These are phyloP conservation scores for Conistra vaccinii DNA, from an alignment of 2,888 invertebrate species.

Conservation along the genomic window DNA sequence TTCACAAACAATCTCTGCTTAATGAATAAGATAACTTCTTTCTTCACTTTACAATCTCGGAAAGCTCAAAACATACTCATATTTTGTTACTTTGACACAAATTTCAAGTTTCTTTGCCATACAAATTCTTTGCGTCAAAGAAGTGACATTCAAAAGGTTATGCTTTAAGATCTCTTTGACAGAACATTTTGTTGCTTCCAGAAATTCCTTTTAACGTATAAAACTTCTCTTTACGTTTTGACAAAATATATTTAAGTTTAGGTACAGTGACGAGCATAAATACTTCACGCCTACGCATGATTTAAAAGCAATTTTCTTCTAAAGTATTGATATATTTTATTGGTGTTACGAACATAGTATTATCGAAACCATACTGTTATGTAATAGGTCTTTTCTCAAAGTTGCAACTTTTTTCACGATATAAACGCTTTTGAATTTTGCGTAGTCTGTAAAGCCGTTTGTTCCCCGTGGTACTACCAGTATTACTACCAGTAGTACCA, in stretches of 20 bases:
- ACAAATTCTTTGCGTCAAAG: slow-evolving; percentile 28
- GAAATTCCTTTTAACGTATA: slow-evolving; percentile 18
- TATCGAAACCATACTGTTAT: neutral
- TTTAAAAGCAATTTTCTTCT: neutral
- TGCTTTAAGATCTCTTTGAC: slow-evolving; percentile 13
- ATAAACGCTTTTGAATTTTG: neutral
- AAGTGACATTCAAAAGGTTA: slow-evolving; percentile 19
- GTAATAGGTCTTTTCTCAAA: neutral
- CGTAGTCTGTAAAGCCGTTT: neutral
- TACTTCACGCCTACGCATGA: neutral
- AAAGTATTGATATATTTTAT: neutral
- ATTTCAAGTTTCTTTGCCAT: neutral
- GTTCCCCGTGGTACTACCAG: too few relatives aligned
- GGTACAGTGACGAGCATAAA: neutral
- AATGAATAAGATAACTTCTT: slow-evolving; percentile 1
- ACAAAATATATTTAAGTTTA: slow-evolving; percentile 27
- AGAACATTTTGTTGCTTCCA: slow-evolving; percentile 9
- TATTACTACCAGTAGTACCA: too few relatives aligned
- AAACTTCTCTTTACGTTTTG: slow-evolving; percentile 12
- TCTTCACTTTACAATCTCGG: neutral
- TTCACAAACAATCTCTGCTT: neutral
- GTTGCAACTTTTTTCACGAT: neutral
- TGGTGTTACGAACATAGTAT: neutral
- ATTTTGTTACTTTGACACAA: slow-evolving; percentile 21
- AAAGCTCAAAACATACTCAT: slow-evolving; percentile 1